A percentile compares a stretch with the other conserved stretches of the same genome.
Conservation (phyloP, 2,888 invertebrate genomes). For the Ennomos fuscantarius region DNA sequence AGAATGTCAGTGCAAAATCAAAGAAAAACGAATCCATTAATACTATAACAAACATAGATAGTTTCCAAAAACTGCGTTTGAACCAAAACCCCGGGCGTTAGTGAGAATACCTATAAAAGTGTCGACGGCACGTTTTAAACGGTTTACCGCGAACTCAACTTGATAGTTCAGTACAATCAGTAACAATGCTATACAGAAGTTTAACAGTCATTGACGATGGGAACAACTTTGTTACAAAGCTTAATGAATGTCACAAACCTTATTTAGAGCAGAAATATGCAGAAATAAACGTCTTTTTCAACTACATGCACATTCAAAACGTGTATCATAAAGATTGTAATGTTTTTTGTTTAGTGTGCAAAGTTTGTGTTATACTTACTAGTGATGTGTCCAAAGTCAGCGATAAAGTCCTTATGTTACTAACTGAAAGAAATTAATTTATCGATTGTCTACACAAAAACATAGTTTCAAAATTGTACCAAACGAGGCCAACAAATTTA, state of each 20-base stretch:
- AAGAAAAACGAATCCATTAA: not conserved
- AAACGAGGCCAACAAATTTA: too few relatives aligned
- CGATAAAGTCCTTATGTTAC: too few relatives aligned
- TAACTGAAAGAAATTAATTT: too few relatives aligned
- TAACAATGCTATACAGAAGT: slow-evolving; percentile 15
- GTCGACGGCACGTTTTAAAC: slow-evolving; percentile 10
- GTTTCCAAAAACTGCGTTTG: slow-evolving; percentile 4
- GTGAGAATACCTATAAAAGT: slow-evolving; percentile 14
- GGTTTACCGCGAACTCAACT: slow-evolving; percentile 1
- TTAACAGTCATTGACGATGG: slow-evolving; percentile 4
- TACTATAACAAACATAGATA: not conserved
- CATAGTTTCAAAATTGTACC: too few relatives aligned
- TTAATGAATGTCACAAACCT: not conserved
- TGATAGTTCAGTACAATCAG: slow-evolving; percentile 1
- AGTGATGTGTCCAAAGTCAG: too few relatives aligned
- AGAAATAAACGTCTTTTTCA: too few relatives aligned
- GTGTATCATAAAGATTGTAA: too few relatives aligned
- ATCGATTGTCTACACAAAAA: too few relatives aligned
- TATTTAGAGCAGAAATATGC: not conserved
- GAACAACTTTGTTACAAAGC: not conserved
- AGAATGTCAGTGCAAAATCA: too few relatives aligned
- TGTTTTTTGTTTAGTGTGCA: too few relatives aligned
- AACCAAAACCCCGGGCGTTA: slow-evolving; percentile 2
- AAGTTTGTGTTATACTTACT: too few relatives aligned
- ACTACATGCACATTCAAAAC: too few relatives aligned